A percentile compares a stretch with the other conserved stretches of the same genome.
Evolutionary conservation across 2,797 vertebrate genomes (phyloP).

Genomic region (Novumbra hubbsi): DNA sequence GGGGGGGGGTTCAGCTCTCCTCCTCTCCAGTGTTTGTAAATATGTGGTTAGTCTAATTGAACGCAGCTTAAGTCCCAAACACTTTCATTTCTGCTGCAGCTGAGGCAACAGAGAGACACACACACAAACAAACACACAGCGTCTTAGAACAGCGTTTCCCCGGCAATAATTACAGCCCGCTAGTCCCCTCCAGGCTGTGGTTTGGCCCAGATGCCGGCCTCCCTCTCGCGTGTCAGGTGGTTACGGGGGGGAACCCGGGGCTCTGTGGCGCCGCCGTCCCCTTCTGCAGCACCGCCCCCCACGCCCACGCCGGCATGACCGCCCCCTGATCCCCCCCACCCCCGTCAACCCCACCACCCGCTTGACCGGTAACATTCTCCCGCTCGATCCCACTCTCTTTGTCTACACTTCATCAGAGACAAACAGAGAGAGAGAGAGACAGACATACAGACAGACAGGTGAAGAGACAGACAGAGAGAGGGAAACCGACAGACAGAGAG

Average conservation of each 20-base stretch:
- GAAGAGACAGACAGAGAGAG: no score
- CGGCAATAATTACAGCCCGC: slow-evolving; percentile 64
- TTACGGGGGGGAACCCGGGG: no score
- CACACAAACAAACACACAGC: slow-evolving; percentile 17
- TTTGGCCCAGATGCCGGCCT: slow-evolving; percentile 70
- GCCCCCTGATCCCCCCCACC: no score
- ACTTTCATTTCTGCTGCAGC: slow-evolving; percentile 67
- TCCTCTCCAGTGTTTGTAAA: slow-evolving; percentile 72
- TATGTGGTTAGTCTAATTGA: slow-evolving; percentile 76
- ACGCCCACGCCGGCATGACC: no score
- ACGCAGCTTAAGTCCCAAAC: slow-evolving; percentile 68
- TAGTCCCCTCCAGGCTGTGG: slow-evolving; percentile 67
- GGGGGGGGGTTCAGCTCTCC: slow-evolving; percentile 59
- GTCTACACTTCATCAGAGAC: no score
- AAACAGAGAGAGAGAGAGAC: no score
- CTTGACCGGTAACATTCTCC: no score
- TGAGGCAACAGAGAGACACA: slow-evolving; percentile 36
- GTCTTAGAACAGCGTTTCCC: slow-evolving; percentile 56
- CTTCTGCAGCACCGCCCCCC: no score
- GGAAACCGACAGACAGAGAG: no score
- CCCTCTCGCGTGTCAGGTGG: slow-evolving; percentile 62
- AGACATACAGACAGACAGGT: no score
- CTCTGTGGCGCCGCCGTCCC: background rate
- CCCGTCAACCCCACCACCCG: no score
- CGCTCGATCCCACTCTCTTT: no score